A percentile compares a stretch with the other conserved stretches of the same genome.
Evolutionary conservation across 2,888 invertebrate genomes (phyloP).

Genomic region (Stenodera caucasica): DNA sequence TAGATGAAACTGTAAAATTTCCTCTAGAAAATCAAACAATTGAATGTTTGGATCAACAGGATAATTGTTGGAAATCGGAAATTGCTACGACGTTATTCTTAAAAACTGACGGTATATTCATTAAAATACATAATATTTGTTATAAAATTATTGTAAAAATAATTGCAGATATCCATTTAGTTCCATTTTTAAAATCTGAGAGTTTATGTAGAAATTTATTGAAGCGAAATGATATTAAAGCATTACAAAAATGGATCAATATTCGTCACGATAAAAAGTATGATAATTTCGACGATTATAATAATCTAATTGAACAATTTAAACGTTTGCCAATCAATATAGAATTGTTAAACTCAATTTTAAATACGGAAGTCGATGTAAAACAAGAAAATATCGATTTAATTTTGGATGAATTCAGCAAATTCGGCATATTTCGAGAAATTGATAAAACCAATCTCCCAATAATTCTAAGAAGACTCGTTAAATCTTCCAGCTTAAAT

Average conservation of each 20-base stretch:
- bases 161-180: constrained; percentile 59
- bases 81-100: constrained; percentile 63
- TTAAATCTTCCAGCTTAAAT: constrained; percentile 60
- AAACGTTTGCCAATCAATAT: constrained; percentile 60
- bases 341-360: constrained; percentile 59
- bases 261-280: constrained; percentile 50
- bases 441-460: constrained; percentile 62
- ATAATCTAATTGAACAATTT: constrained; percentile 59
- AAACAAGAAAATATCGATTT: constrained; percentile 62
- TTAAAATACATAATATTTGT: not conserved
- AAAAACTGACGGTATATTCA: constrained; percentile 60
- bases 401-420: constrained; percentile 63
- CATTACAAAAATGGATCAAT: constrained; percentile 65
- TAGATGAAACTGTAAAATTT: constrained; percentile 28
- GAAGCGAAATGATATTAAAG: constrained; percentile 62
- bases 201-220: constrained; percentile 66
- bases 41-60: constrained; percentile 50
- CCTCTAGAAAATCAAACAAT: constrained; percentile 36
- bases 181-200: constrained; percentile 58
- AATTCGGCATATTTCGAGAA: constrained; percentile 66
- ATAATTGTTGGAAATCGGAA: constrained; percentile 60
- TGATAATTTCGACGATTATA: constrained; percentile 43
- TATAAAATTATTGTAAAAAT: not conserved
- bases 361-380: constrained; percentile 58
- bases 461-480: constrained; percentile 63